Evolutionary conservation across 2,797 vertebrate genomes (phyloP), one percentile per base, ranked within the genome.

Genomic region (Helostoma temminkii): DNA sequence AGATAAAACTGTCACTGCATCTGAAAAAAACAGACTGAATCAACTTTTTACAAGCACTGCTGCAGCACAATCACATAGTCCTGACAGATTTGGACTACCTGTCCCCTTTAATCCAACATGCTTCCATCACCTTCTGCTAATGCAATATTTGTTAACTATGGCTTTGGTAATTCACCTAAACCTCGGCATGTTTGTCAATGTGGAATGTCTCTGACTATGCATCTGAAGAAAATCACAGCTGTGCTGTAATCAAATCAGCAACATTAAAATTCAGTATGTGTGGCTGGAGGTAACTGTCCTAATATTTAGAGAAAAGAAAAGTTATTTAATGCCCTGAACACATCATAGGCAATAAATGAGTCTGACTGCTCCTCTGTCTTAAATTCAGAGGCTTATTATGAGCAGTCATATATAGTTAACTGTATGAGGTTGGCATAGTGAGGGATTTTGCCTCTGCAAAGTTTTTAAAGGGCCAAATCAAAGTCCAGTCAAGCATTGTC

Each of bases 71-170:
- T 71, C 61, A 37, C 69, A 54, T 47, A 32, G 52, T 25, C 66
- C 56, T 64, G 83, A 81, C 73, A 76, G 67, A 76, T 67, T 80
- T 61, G 82, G 84, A 85, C 80, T 71, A 76, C 80, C 69, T 80
- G 84, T 84, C 80, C 85, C 76, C 71, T 88, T 76, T 68, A 78
- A 83, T 86, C 57, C 63, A 78, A 34, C 62, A 25, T 46, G 53
- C 47, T 41, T 59, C 53, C 69, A 22, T 15, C 74, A 19, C 71
- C 58, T 32, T 25, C 18, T 24, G 47, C 64, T 77, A 68, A 83
- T 77, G 57, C 74, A 72, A 83, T 74, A 66, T 82, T 74, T 77
- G 61, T 75, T 75, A 82, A 74, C 66, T 39, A 22, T 7, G 8
- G 41, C 26, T 45, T 61, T 42, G 58, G 71, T 73, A 76, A 59